A percentile compares a stretch with the other conserved stretches of the same genome.
These are phyloP conservation scores for Steatocranus sp. DNA, from an alignment of 2,797 vertebrate species.

Conservation along the genomic window DNA sequence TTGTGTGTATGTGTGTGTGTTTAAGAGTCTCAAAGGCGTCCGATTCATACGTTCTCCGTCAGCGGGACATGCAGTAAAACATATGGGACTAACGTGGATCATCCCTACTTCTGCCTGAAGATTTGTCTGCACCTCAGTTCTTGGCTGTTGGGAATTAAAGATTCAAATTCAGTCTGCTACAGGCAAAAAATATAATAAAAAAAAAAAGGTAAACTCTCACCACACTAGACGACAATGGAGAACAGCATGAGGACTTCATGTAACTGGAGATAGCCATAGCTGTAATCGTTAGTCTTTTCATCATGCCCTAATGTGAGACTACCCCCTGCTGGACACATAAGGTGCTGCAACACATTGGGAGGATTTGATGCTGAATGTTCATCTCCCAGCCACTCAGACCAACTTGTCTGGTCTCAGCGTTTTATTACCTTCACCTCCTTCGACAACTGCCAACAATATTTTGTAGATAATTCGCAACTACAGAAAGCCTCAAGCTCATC, in stretches of 20 bases:
- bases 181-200: neutral
- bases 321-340: conserved; percentile 47
- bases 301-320: neutral
- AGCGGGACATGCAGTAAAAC: neutral
- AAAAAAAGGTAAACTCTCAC: neutral
- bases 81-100: neutral
- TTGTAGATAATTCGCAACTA: neutral
- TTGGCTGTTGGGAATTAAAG: neutral
- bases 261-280: neutral
- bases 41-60: neutral
- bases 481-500: conserved; percentile 35
- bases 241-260: neutral
- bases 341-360: neutral
- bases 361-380: neutral
- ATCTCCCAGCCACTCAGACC: neutral
- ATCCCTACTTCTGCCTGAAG: neutral
- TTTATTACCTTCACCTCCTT: neutral
- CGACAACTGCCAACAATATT: conserved; percentile 5
- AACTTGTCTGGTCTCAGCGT: neutral
- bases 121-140: neutral
- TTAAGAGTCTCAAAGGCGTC: neutral
- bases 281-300: neutral
- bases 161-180: neutral
- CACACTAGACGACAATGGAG: neutral
- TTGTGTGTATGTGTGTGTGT: neutral